Evolutionary conservation across 2,113 vertebrate species (phyloP), one percentile per base, ranked within the genome.

Genomic region (Leptosomus discolor): DNA sequence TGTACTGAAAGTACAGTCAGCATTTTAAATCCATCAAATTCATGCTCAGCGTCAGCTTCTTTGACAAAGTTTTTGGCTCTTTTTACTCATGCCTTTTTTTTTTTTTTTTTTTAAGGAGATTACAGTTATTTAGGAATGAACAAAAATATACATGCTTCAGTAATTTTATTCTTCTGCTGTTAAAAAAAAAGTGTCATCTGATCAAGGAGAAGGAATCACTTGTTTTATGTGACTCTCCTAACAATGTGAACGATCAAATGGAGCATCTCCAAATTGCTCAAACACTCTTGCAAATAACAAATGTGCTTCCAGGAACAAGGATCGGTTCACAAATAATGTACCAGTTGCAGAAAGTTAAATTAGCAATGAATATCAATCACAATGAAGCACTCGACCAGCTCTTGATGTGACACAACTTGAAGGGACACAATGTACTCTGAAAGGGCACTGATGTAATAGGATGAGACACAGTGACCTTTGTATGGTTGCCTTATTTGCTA

Each of bases 391-490:
- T 95, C 57, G 30, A 95, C 74, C 95, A 83, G 80, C 81, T 95
- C 91, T 39, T 56, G 95, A 94, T 96, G 96, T 95, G 96, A 97
- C 97, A 97, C 92, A 91, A 96, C 94, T 95, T 92, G 92, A 97
- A 95, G 91, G 95, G 95, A 97, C 96, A 97, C 94, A 95, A 92
- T 94, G 96, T 96, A 95, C 94, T 97, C 88, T 94, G 94, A 96
- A 97, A 97, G 95, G 94, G 93, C 95, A 93, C 90, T 97, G 96
- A 97, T 97, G 93, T 96, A 97, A 97, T 94, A 95, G 90, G 97
- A 96, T 95, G 96, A 96, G 96, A 96, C 95, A 90, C 41, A 13
- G 90, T 96, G 93, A 97, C 95, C 95, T 96, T 97, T 97, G 93
- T 92, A 93, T 86, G 92, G 92, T 81, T 95, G 87, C 93, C 92